Evolutionary conservation across 1,140 invertebrate species (phyloP).

Genomic region (Carposina sasakii): DNA sequence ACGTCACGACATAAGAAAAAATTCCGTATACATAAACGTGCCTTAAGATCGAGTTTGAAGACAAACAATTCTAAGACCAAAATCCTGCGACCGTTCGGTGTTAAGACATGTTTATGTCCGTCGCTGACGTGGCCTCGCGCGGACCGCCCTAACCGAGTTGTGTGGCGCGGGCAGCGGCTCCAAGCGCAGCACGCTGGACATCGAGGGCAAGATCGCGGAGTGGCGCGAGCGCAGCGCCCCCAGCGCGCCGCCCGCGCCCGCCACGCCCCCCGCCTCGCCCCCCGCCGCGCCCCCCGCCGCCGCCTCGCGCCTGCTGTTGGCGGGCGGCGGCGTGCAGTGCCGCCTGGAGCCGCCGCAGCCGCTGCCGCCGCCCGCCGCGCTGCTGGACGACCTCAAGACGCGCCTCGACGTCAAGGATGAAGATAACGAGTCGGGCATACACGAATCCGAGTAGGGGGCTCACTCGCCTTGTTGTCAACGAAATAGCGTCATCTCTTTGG

Average conservation of each 20-base stretch:
- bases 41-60: too few species aligned
- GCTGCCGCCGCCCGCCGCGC: constrained; percentile 41
- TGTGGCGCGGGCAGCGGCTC: constrained; percentile 40
- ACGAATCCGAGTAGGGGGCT: constrained; percentile 62
- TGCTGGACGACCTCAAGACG: constrained; percentile 60
- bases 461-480: too few species aligned
- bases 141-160: background rate
- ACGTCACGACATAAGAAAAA: too few species aligned
- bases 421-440: constrained; percentile 63
- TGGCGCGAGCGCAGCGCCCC: constrained; percentile 42
- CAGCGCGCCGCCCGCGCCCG: constrained; percentile 10
- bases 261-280: constrained; percentile 11
- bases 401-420: constrained; percentile 58
- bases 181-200: constrained; percentile 64
- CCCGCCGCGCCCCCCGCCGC: constrained; percentile 14
- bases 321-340: constrained; percentile 47
- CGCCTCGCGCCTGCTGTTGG: constrained; percentile 38
- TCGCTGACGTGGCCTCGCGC: background rate
- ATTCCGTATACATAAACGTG: too few species aligned
- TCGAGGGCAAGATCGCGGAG: constrained; percentile 65
- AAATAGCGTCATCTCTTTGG: too few species aligned
- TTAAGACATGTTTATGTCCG: too few species aligned
- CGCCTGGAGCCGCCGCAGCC: constrained; percentile 40
- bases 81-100: too few species aligned
- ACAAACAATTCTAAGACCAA: too few species aligned